Evolutionary conservation across 1,140 invertebrate species (phyloP), one percentile per base, ranked within the genome.

Genomic region (Orius insidiosus): DNA sequence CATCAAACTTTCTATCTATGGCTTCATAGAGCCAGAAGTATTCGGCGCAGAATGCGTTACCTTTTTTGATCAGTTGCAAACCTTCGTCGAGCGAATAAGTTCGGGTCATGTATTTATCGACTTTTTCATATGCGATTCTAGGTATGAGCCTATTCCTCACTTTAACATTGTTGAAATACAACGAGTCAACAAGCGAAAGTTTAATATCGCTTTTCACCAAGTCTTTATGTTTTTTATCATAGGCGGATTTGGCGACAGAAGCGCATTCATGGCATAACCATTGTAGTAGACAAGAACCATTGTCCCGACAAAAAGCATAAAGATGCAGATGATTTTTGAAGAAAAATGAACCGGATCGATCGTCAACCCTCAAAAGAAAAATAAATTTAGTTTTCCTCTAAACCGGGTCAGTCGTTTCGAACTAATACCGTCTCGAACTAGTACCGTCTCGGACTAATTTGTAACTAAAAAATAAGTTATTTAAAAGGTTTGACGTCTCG

Each of bases 11-110:
- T 31, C 3, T 9, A 15, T 43, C 31, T 10, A 43, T 43, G 18
- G 7, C 24, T 24, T 43, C n/a, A n/a, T 14, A 43, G 9, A 43
- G 5, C 7, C 19, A 7, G 41, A 43, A 31, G n/a, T 43, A 43
- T n/a, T 43, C 19, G 8, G 7, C 24, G 41, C n/a, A 9, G 41
- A 43, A 43, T 7, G 41, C 41, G 3, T 18, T n/a, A 10, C 41
- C 41, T 11, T 43, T 43, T 10, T 15, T 13, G 16, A 40, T 18
- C 11, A 40, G 38, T 5, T 40, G 2, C 16, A 40, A 18, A 2
- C 38, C 38, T 16, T 40, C 9, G 5, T 40, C 38, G 2, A 40
- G 14, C 4, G 9, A 6, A 14, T 15, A 16, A 4, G 24, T 24
- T 4, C 24, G 24, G 24, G 24, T 24, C 24, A 24, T 24, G 7